Evolutionary conservation across 1,140 invertebrate species (phyloP), one percentile per base, ranked within the genome.

Genomic region (Lamellibrachia luymesi): DNA sequence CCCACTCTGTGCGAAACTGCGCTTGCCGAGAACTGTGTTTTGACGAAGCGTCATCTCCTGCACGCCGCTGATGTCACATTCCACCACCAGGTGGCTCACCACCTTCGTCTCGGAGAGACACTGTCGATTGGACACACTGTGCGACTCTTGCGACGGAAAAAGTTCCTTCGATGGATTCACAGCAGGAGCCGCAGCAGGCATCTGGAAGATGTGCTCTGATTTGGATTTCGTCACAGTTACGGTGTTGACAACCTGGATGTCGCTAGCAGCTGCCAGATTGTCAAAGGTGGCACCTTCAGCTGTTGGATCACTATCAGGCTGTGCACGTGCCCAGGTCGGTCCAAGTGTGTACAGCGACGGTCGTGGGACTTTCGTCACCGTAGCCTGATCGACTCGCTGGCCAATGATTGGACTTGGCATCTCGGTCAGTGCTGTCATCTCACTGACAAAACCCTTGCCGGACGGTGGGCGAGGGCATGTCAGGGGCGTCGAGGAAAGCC

Each of bases 151-250:
- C 22, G 49, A 80, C 27, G 91, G 51, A 91, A 91, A 91, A 2
- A 91, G 51, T 51, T 91, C 49, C 49, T 51, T 50, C 13, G 91
- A 91, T 17, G 49, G 49, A 51, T 50, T 91, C 22, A 50, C 17
- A 22, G 27, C 27, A 90, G 27, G 22, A 22, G 27, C 27, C 27
- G 22, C 27, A 22, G 22, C 89, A 13, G 91, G 91, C 27, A n/a
- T 13, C 49, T 50, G 13, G 22, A 50, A 50, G 27, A 91, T 13
- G 13, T 50, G 49, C 49, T 91, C 91, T n/a, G n/a, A 17, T n/a
- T 91, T 91, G 7, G 91, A 91, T 91, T 91, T 91, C 17, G 91
- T 91, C 91, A 91, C 91, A 91, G 91, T 91, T 10, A 91, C 49
- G 4, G 91, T 91, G 51, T 51, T 91, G 91, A 91, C n/a, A 13